Percentiles rank a stretch among this genome's conserved stretches.
Conservation (phyloP, 2,797 vertebrate genomes). For the Chiroxiphia lanceolata region DNA sequence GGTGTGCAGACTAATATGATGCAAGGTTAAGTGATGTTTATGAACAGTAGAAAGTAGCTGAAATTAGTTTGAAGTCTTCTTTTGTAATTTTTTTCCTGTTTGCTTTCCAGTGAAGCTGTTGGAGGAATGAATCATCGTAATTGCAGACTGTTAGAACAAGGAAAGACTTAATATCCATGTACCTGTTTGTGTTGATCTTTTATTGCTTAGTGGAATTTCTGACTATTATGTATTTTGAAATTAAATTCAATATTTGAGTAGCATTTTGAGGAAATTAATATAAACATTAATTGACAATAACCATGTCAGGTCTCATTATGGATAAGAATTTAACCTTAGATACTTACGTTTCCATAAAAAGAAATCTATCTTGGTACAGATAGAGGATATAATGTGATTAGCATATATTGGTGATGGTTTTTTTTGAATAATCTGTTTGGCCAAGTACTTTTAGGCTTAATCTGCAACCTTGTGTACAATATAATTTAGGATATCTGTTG, state of each 20-base stretch:
- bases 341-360: neutral
- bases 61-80: neutral
- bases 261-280: conserved; percentile 3
- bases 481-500: neutral
- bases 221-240: neutral
- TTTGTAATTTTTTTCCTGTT: neutral
- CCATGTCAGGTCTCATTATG: neutral
- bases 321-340: neutral
- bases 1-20: neutral
- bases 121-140: neutral
- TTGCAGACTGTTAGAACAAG: neutral
- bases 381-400: neutral
- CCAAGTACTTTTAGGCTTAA: neutral
- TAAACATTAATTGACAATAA: neutral
- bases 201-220: neutral
- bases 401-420: neutral
- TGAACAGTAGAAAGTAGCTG: neutral
- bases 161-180: neutral
- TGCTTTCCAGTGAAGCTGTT: neutral
- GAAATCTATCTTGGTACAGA: neutral
- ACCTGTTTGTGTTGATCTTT: neutral
- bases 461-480: neutral
- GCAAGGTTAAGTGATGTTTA: neutral
- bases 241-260: neutral
- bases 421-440: neutral